phyloP scores from a whole-genome alignment of 1,140 invertebrate species.

The Drosophila ogumai region DNA sequence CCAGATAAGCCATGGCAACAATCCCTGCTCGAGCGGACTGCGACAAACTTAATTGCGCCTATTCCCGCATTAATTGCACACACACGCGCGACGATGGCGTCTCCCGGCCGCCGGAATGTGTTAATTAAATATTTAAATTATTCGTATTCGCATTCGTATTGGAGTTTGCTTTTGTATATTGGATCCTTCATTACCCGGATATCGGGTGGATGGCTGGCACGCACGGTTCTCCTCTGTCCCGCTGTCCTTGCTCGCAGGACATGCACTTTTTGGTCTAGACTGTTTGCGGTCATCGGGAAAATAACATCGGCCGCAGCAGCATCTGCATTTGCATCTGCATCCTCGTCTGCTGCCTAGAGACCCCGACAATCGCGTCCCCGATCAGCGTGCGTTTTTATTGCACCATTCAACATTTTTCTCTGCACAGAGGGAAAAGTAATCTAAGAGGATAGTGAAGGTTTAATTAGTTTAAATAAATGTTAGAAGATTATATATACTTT shows the following conservation, averaged over 20 bases:
- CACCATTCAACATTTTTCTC: conserved; percentile 26
- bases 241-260: conserved; percentile 30
- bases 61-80: conserved; percentile 84
- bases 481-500: neutral
- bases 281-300: conserved; percentile 49
- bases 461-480: neutral
- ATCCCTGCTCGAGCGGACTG: conserved; percentile 42
- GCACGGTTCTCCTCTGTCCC: conserved; percentile 19
- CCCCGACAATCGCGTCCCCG: conserved; percentile 45
- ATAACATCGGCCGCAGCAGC: conserved; percentile 35
- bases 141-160: conserved; percentile 43
- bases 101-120: conserved; percentile 65
- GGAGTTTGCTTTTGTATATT: conserved; percentile 8
- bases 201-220: conserved; percentile 31
- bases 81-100: conserved; percentile 74
- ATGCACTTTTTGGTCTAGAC: conserved; percentile 63
- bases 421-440: conserved; percentile 7
- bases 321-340: conserved; percentile 29
- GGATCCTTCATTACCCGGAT: conserved; percentile 50
- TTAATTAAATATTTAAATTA: conserved; percentile 84
- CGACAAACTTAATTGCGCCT: conserved; percentile 83
- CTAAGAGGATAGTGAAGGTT: neutral
- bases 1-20: conserved; percentile 65
- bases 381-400: conserved; percentile 40
- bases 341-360: conserved; percentile 25